These are phyloP conservation scores for Sinosuthora webbiana DNA, from an alignment of 2,113 vertebrate genomes.

Conservation along the genomic window DNA sequence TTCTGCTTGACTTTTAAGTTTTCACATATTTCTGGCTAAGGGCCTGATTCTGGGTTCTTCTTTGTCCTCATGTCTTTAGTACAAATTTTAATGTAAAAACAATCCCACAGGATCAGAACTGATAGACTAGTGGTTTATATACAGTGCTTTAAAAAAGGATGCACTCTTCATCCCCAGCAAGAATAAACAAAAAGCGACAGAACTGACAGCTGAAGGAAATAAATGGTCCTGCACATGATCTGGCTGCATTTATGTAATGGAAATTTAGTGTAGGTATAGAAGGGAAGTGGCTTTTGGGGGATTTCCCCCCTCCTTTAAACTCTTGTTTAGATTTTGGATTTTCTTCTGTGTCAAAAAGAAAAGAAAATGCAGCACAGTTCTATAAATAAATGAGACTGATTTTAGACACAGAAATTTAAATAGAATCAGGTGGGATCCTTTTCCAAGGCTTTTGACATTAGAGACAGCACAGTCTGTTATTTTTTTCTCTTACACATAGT, in stretches of 20 bases:
- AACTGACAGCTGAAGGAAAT: background rate
- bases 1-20: constrained; percentile 64
- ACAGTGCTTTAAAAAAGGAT: background rate
- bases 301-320: background rate
- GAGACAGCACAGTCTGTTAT: background rate
- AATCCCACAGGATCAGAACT: background rate
- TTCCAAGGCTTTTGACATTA: background rate
- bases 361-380: background rate
- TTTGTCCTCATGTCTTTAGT: background rate
- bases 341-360: background rate
- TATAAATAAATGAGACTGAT: background rate
- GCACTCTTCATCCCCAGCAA: background rate
- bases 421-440: background rate
- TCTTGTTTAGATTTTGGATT: background rate
- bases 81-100: background rate
- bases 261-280: background rate
- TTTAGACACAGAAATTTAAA: background rate
- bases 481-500: background rate
- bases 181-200: background rate
- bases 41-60: background rate
- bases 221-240: background rate
- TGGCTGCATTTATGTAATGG: background rate
- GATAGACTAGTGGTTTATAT: background rate
- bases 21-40: constrained; percentile 16
- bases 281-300: background rate